phyloP scores from a whole-genome alignment of 2,888 invertebrate genomes.

The Rhagium mordax region DNA sequence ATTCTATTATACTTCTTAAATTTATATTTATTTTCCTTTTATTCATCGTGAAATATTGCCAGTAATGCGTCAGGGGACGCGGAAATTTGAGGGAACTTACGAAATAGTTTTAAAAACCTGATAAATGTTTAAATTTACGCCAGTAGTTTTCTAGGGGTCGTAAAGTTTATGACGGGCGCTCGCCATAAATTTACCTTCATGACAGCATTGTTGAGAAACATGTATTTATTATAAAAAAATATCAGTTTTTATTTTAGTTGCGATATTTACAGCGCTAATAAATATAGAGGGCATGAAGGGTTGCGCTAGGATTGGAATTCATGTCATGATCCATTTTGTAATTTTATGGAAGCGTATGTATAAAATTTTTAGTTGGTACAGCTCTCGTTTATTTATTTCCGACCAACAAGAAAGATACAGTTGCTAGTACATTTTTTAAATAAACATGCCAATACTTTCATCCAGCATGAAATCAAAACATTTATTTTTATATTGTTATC shows the following conservation, averaged over 20 bases:
- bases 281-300: not conserved
- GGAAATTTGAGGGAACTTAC: not conserved
- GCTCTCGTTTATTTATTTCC: too few species aligned
- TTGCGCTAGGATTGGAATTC: too few species aligned
- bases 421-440: too few species aligned
- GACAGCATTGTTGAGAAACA: not conserved
- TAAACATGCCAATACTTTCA: too few species aligned
- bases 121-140: constrained; percentile 4
- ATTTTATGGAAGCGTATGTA: too few species aligned
- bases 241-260: not conserved
- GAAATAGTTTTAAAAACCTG: constrained; percentile 14
- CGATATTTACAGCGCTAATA: not conserved
- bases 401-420: too few species aligned
- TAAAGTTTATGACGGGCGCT: not conserved
- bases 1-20: constrained; percentile 47
- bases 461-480: too few species aligned
- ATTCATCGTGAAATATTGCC: constrained; percentile 38
- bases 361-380: too few species aligned
- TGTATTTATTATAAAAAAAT: not conserved
- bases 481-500: too few species aligned
- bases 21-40: constrained; percentile 48
- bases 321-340: too few species aligned
- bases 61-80: not conserved
- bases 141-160: not conserved
- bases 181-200: constrained; percentile 12